These are phyloP conservation scores for Latrodectus elegans DNA, from an alignment of 2,888 invertebrate genomes.

Conservation along the genomic window DNA sequence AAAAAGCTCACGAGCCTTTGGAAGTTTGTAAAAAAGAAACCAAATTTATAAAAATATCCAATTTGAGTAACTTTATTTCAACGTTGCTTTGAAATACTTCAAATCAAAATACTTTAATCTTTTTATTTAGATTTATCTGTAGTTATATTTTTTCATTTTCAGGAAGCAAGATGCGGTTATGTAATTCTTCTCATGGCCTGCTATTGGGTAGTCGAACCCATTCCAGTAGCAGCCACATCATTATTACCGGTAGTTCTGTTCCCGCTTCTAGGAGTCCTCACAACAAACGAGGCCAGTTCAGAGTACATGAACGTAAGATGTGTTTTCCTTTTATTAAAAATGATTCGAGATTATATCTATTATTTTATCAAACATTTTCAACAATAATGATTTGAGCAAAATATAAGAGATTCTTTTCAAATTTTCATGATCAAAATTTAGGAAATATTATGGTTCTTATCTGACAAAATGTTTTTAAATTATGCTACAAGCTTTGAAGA, in stretches of 20 bases:
- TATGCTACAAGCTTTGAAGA: too few relatives aligned
- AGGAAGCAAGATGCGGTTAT: slow-evolving; percentile 45
- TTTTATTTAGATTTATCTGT: too few relatives aligned
- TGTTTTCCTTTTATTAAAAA: too few relatives aligned
- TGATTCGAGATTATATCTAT: neutral
- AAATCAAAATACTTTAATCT: too few relatives aligned
- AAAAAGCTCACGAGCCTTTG: too few relatives aligned
- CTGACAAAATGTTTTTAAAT: too few relatives aligned
- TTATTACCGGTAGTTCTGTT: slow-evolving; percentile 72
- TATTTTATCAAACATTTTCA: neutral
- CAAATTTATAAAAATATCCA: too few relatives aligned
- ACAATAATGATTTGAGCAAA: neutral
- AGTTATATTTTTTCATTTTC: neutral
- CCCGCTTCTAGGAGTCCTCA: slow-evolving; percentile 72
- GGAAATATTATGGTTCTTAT: neutral
- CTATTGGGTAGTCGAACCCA: slow-evolving; percentile 72
- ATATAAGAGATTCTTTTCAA: neutral
- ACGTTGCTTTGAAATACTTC: too few relatives aligned
- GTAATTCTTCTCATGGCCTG: slow-evolving; percentile 73
- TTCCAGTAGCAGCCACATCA: slow-evolving; percentile 72
- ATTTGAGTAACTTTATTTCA: too few relatives aligned
- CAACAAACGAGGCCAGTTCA: slow-evolving; percentile 67
- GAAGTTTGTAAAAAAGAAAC: too few relatives aligned
- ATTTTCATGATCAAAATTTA: neutral
- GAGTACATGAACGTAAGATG: slow-evolving; percentile 70